Base-by-base conservation (phyloP, 2,113 vertebrate genomes). In the Theropithecus gelada region DNA sequence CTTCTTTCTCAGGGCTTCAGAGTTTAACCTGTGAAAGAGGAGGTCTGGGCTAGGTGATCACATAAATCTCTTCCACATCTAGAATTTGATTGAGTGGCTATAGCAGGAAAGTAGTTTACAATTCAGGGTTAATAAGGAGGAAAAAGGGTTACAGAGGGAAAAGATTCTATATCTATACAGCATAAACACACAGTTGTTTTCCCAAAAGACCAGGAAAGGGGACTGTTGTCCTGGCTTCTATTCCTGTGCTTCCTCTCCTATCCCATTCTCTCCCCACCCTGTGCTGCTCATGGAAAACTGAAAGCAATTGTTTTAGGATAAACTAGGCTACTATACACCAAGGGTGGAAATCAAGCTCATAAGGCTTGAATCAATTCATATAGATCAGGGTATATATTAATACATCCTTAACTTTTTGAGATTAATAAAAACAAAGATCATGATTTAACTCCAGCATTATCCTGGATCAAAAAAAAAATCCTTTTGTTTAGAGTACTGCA, bases 361-460 rank as follows among this genome's bases (percentile, higher is more conserved):
- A 64, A 59, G 30, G 20, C 45, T 90, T 91, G 85, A 82, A 30
- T 59, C 84, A 93, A 66, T 82, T 61, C 79, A 76, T 0, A 91
- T 0, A 91, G 81, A 88, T 82, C 89, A 89, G 76, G 27, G 32
- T 86, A 27, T 96, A 18, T 35, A 32, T 32, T 64, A 14, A 64
- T 64, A 85, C 35, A 30, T 68, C 81, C 12, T 88, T 93, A 94
- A 83, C 79, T 12, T 89, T 92, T 95, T 43, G 72, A 93, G 73
- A 18, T 93, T 93, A 86, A 95, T 94, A 90, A 91, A 96, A 93
- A 50, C 55, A 52, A 89, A 92, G 76, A 92, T 18, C 64, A 73
- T 5, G 55, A 82, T 88, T 97, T 88, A 95, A 95, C 86, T 80
- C 50, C 11, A 59, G 50, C 43, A 68, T 96, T 95, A 84, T 85